Evolutionary conservation across 2,888 invertebrate genomes (phyloP), one percentile per base, ranked within the genome.

Genomic region (Epistrophe eligans): DNA sequence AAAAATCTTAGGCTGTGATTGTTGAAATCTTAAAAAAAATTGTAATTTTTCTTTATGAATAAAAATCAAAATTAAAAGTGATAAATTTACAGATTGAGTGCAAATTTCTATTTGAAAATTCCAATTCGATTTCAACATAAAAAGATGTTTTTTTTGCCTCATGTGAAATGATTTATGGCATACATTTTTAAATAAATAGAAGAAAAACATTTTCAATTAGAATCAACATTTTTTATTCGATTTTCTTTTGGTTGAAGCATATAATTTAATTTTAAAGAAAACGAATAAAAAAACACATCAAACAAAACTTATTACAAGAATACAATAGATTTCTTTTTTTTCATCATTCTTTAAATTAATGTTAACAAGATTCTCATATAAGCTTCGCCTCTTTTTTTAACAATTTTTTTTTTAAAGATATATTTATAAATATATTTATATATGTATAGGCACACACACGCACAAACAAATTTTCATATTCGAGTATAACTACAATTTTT

Each of bases 221-320:
- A 87, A 87, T 79, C 83, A 87, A 87, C 87, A 87, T 83, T 79
- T 79, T 87, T 87, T 87, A 83, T 87, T 87, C 79, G 74, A 83
- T 71, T 83, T 82, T 72, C 70, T 64, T 73, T 66, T 58, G 38
- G 35, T 81, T 72, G 64, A 79, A 62, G 72, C 66, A 80, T 58
- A 72, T 67, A 70, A 64, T 57, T 74, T 32, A 83, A 79, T 83
- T 87, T 72, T 74, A 76, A 83, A 79, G 79, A 74, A 87, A 87
- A 87, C 87, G 83, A 83, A 83, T 82, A 82, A 79, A 66, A 76
- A 67, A 87, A 83, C 83, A 83, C 79, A 87, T 60, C 48, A 79
- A 83, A 87, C 52, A 71, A 71, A 76, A 83, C 79, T 82, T 71
- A 77, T 62, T 73, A 77, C 58, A 64, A 81, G 76, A 82, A 70